Base-by-base conservation (phyloP, 2,888 invertebrate genomes). In the Scrobipalpa atriplicella region DNA sequence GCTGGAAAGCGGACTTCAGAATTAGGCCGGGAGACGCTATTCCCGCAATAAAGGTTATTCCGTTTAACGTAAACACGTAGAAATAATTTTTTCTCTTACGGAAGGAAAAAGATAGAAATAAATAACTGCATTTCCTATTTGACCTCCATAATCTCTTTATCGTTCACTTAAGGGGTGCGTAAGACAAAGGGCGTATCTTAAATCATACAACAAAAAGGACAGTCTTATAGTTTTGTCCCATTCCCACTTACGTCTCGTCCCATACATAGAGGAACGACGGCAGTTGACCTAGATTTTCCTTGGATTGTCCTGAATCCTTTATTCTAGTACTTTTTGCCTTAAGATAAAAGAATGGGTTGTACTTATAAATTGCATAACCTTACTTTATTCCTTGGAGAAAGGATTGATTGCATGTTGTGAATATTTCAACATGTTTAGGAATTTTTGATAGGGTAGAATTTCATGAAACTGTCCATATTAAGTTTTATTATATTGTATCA, bases 261-360 rank as follows among this genome's bases (percentile, higher is more conserved):
- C 29, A 29, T 21, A 13, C 21, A 19, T 21, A 21, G 54, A 29
- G 29, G 21, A 56, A 29, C 21, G 70, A 66, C 66, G 66, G 65
- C 67, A 65, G 52, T 69, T 69, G 68, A 70, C 54, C 54, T 56
- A 21, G 54, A 56, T 56, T 56, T n/a, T 11, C 54, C 54, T 13
- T 13, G 21, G 29, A 56, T 56, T 56, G 54, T 56, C 54, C 54
- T 56, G 29, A 21, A 56, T 56, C 13, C 54, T 56, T 56, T 56
- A 11, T 56, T 19, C 54, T 19, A 10, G 29, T 56, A 56, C 29
- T 56, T 56, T 21, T 21, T 29, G n/a, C 29, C 13, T 13, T 56
- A 56, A 29, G 29, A 11, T 29, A 21, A 29, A 56, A 21, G 18
- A 21, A 56, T 29, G 29, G 13, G 1, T 1, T 29, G 13, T 11